Evolutionary conservation across 2,797 vertebrate genomes (phyloP).

Genomic region (Geotrypetes seraphini): DNA sequence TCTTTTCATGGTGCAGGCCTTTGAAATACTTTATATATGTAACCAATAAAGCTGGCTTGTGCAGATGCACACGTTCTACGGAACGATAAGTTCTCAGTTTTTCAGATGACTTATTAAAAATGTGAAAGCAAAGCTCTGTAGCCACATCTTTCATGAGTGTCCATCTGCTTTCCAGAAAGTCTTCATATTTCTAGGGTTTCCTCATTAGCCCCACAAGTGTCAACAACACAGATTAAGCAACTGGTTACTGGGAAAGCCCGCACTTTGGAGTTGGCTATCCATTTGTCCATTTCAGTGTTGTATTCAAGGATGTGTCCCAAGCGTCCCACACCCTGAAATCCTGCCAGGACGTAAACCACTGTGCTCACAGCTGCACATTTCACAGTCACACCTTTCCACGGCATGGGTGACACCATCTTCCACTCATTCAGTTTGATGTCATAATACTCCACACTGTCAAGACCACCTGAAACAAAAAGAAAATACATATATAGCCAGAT

Average conservation of each 20-base stretch:
- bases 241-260: conserved; percentile 92
- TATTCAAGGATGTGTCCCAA: conserved; percentile 90
- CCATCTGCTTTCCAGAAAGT: conserved; percentile 1
- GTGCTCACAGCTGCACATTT: conserved; percentile 88
- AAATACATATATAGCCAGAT: no score
- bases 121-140: conserved; percentile 31
- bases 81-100: no score
- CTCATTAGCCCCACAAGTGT: conserved; percentile 93
- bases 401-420: conserved; percentile 83
- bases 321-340: conserved; percentile 89
- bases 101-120: no score
- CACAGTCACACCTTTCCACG: conserved; percentile 90
- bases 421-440: conserved; percentile 88
- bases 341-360: conserved; percentile 85
- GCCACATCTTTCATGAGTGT: conserved; percentile 21
- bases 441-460: conserved; percentile 92
- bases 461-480: conserved; percentile 63
- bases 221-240: conserved; percentile 92
- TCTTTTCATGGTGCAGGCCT: no score
- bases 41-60: no score
- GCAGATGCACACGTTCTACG: no score
- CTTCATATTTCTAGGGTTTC: conserved; percentile 74
- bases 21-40: no score
- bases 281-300: conserved; percentile 87
- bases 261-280: conserved; percentile 87